A percentile compares a stretch with the other conserved stretches of the same genome.
phyloP scores from a whole-genome alignment of 64 coral and sea anemone species.

The Montipora capricornis region DNA sequence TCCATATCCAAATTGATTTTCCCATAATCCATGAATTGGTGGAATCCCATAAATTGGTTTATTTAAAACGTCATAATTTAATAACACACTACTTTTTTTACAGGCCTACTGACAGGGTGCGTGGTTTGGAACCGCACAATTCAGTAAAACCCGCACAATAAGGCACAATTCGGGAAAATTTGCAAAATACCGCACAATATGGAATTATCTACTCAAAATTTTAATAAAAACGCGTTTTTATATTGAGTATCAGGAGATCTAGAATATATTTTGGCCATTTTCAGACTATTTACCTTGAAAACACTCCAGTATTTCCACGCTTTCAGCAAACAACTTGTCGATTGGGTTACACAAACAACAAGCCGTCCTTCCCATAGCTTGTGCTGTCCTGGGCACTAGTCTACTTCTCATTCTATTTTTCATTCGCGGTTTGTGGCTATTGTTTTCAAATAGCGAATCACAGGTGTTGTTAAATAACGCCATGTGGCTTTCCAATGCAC shows the following conservation, averaged over 20 bases:
- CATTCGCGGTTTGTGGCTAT: not conserved
- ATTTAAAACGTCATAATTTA: too few species aligned
- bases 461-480: constrained; percentile 26
- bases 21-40: too few species aligned
- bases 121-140: constrained; percentile 51
- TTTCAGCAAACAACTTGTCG: constrained; percentile 41
- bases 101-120: constrained; percentile 21
- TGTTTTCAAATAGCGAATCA: constrained; percentile 22
- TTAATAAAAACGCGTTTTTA: not conserved
- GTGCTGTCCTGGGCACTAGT: not conserved
- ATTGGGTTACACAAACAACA: constrained; percentile 44
- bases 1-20: too few species aligned
- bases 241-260: constrained; percentile 21
- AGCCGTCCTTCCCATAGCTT: constrained; percentile 33
- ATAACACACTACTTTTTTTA: too few species aligned
- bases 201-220: constrained; percentile 58
- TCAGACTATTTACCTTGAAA: not conserved
- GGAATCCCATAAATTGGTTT: too few species aligned
- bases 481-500: constrained; percentile 18
- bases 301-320: too few species aligned
- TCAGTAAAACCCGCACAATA: constrained; percentile 55
- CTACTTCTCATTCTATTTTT: not conserved
- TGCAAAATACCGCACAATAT: constrained; percentile 26
- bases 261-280: constrained; percentile 56
- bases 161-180: constrained; percentile 25